A percentile compares a stretch with the other conserved stretches of the same genome.
Evolutionary conservation across 2,888 invertebrate genomes (phyloP).

Genomic region (Sinopyrophorus schimmeli): DNA sequence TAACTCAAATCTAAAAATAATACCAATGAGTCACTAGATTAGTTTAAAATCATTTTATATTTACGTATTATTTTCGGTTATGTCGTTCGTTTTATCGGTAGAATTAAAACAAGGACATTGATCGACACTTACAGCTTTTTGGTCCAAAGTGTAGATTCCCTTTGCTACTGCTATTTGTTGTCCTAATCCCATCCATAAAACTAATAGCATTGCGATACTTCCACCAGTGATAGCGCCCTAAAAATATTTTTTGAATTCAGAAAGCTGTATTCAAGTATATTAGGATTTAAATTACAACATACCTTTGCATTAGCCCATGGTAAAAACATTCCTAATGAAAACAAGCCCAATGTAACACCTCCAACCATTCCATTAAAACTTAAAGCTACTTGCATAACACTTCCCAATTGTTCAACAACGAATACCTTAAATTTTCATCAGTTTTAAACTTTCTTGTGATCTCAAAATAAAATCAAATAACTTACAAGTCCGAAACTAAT

Average conservation of each 20-base stretch:
- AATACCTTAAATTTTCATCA: constrained; percentile 63
- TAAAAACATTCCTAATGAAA: constrained; percentile 86
- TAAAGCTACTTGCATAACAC: constrained; percentile 84
- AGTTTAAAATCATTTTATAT: background rate
- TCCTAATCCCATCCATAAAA: constrained; percentile 69
- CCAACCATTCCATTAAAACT: constrained; percentile 90
- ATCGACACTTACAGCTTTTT: constrained; percentile 58
- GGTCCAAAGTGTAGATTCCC: constrained; percentile 51
- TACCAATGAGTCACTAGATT: background rate
- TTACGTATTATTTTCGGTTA: no score
- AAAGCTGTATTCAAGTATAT: no score
- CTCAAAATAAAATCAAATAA: background rate
- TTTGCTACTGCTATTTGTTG: constrained; percentile 64
- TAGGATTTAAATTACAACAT: constrained; percentile 34
- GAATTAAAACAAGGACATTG: constrained; percentile 54
- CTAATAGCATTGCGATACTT: constrained; percentile 61
- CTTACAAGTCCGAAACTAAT: constrained; percentile 66
- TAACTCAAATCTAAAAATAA: constrained; percentile 41
- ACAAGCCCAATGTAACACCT: constrained; percentile 84
- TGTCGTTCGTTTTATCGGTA: no score
- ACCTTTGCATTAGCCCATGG: constrained; percentile 85
- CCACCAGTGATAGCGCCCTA: constrained; percentile 71
- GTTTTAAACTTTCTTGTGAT: background rate
- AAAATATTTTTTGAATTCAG: constrained; percentile 26
- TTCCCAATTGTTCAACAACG: constrained; percentile 83